Conservation (phyloP, 2,113 vertebrate genomes). For the Brachyhypopomus occidentalis region DNA sequence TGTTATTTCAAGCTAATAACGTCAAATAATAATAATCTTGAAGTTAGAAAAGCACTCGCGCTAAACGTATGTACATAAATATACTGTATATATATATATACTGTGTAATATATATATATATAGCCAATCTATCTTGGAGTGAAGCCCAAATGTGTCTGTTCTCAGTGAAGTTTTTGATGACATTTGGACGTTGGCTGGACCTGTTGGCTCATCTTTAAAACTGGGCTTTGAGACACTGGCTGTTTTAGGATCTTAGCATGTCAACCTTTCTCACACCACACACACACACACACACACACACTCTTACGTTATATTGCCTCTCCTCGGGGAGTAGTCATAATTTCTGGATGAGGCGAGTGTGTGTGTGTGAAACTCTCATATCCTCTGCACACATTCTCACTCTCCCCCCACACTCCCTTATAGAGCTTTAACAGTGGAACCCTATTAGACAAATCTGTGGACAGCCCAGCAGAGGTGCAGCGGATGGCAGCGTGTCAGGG, state of each 20-base stretch:
- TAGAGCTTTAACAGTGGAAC: constrained; percentile 64
- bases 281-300: constrained; percentile 17
- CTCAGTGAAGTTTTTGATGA: constrained; percentile 11
- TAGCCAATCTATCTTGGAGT: no score
- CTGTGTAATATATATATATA: no score
- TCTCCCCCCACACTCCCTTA: constrained; percentile 32
- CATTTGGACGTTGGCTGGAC: constrained; percentile 4
- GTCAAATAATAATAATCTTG: no score
- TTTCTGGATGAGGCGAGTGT: constrained; percentile 62
- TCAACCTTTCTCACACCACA: constrained; percentile 19
- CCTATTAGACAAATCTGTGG: constrained; percentile 78
- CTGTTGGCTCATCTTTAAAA: background rate
- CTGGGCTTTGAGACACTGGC: background rate
- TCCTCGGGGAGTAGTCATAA: constrained; percentile 69
- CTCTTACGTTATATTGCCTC: constrained; percentile 53
- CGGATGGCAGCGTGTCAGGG: constrained; percentile 71
- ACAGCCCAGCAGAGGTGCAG: constrained; percentile 65
- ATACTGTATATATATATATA: no score
- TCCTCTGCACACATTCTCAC: constrained; percentile 61
- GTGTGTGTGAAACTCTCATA: constrained; percentile 46
- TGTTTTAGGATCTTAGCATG: constrained; percentile 25
- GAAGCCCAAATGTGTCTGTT: no score
- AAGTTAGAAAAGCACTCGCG: no score
- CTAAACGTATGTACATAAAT: no score
- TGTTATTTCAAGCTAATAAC: no score